These are phyloP conservation scores for Motacilla tschutschensis DNA, from an alignment of 2,113 vertebrate species.

Conservation along the genomic window DNA sequence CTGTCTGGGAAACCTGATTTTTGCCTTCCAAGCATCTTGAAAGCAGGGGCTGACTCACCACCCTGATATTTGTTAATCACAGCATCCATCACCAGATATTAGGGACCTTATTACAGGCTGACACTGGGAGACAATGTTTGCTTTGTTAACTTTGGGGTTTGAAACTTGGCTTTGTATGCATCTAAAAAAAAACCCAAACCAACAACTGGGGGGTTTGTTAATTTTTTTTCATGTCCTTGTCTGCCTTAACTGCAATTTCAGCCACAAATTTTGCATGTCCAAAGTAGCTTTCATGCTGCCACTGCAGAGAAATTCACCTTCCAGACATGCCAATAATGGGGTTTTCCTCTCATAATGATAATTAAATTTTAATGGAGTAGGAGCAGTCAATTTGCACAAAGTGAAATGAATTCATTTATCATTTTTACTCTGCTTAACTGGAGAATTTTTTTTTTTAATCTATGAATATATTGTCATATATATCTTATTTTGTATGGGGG, in stretches of 20 bases:
- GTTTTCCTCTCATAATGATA: neutral
- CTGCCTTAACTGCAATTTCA: neutral
- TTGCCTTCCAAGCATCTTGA: neutral
- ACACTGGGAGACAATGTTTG: neutral
- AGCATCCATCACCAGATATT: conserved; percentile 15
- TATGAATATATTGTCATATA: rapidly evolving
- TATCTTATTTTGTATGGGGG: neutral
- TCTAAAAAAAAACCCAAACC: neutral
- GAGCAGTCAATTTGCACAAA: neutral
- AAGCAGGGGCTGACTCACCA: conserved; percentile 12
- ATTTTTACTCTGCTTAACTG: neutral
- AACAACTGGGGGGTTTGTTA: neutral
- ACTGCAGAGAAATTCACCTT: neutral
- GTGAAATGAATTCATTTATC: neutral
- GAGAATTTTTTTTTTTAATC: neutral
- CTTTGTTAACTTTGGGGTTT: neutral
- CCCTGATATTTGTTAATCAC: neutral
- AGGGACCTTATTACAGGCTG: neutral
- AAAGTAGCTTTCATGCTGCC: neutral
- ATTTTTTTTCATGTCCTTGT: neutral
- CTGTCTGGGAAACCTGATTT: conserved; percentile 3
- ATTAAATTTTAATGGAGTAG: neutral
- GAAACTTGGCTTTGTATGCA: neutral
- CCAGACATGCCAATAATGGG: neutral
- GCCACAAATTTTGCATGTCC: neutral